phyloP scores from a whole-genome alignment of 2,113 vertebrate species.

The Sisor rabdophorus region DNA sequence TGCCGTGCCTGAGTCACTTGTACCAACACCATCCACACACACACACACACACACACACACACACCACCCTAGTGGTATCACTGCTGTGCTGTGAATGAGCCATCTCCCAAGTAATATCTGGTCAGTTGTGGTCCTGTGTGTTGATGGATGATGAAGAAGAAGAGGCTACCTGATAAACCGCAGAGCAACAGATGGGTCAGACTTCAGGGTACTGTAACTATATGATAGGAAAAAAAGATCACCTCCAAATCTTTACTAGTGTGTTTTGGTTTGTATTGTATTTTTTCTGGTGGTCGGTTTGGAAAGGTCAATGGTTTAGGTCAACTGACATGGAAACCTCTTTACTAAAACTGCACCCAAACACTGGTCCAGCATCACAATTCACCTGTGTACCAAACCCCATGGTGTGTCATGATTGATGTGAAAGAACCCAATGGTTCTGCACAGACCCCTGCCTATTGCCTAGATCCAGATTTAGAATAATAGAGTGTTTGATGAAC shows the following conservation, averaged over 20 bases:
- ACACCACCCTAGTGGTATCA: background rate
- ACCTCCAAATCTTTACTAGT: background rate
- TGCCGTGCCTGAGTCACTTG: background rate
- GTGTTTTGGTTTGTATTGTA: background rate
- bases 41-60: conserved; percentile 2
- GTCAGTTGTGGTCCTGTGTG: conserved; percentile 10
- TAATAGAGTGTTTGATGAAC: too few relatives aligned
- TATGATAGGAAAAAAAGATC: background rate
- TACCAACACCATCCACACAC: background rate
- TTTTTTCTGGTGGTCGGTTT: background rate
- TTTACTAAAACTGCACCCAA: too few relatives aligned
- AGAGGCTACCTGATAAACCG: conserved; percentile 5
- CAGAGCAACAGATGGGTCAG: conserved; percentile 9
- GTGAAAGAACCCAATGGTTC: too few relatives aligned
- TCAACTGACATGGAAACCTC: too few relatives aligned
- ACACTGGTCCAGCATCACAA: too few relatives aligned
- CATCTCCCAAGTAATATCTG: conserved; percentile 16
- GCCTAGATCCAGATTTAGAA: too few relatives aligned
- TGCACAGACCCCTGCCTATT: too few relatives aligned
- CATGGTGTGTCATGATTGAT: too few relatives aligned
- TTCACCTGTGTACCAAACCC: too few relatives aligned
- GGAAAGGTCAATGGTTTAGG: too few relatives aligned
- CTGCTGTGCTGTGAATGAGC: conserved; percentile 23
- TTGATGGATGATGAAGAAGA: conserved; percentile 13
- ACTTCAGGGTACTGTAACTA: background rate